Base-by-base conservation (phyloP, 2,113 vertebrate genomes). In the Rostratula benghalensis region DNA sequence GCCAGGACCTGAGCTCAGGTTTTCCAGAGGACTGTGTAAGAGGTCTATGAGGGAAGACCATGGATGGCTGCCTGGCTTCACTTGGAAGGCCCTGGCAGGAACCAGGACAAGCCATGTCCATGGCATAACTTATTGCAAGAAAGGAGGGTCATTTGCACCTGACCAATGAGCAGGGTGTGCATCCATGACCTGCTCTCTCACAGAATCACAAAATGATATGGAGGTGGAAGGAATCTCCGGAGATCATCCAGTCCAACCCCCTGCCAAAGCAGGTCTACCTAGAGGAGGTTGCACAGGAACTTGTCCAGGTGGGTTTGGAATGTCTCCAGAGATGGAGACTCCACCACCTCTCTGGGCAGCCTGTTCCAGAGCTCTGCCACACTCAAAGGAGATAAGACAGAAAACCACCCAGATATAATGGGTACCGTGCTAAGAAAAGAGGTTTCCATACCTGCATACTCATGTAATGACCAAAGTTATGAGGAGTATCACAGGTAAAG, bases 51-150 rank as follows among this genome's bases (percentile, higher is more conserved):
- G 28, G 11, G 45, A 69, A 60, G n/a, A 57, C 30, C 0, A 1
- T 39, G 27, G 19, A 8, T 39, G 9, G 12, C 10, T 51, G 25
- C 17, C 3, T 6, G 17, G 45, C 65, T 92, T 83, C 33, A 56
- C 30, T 17, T 21, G 65, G 59, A 86, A 80, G 35, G 9, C 28
- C 14, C 51, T 75, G 88, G 19, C 25, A 67, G 75, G 19, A 3
- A 16, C 43, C 60, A 5, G 16, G 37, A 33, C 23, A 0, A 1
- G 64, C 45, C 1, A 1, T 69, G 31, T 13, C 64, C 4, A 1
- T 74, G 18, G 63, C 69, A 65, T 56, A 51, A 79, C 13, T 11
- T 24, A 1, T n/a, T 75, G 16, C 1, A 1, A 78, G 56, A 75
- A 71, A 12, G 37, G 28, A 79, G 10, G 13, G 64, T 57, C 21